Evolutionary conservation across 2,797 vertebrate species (phyloP), one percentile per base, ranked within the genome.

Genomic region (Poecilia velifera): DNA sequence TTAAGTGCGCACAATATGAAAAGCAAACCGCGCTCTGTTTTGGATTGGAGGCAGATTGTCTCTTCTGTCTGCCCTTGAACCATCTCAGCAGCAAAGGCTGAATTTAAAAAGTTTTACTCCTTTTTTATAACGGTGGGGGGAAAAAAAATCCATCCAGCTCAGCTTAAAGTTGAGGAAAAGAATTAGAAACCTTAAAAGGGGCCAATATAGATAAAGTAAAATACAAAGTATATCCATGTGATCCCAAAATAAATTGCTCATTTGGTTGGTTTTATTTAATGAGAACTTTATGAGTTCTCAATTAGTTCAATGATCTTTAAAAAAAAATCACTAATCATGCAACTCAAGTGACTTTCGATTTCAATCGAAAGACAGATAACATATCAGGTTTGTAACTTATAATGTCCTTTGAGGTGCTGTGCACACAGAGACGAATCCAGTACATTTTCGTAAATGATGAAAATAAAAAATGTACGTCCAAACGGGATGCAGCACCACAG

Each of bases 1-100:
- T 92, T 91, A 91, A 88, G 88, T 86, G 78, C 25, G 1, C 22
- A 13, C 34, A 55, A 86, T 87, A 87, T 87, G 78, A 89, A 89
- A 88, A 90, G 90, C 84, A 91, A 93, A 86, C 77, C 82, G 71
- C 5, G 71, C 82, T 90, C 79, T 87, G 84, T 89, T 89, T 92
- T 86, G 83, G 86, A 88, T 91, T 82, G 82, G 84, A 73, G 22
- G 83, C 31, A 39, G 86, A 86, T 86, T 81, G 57, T 87, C 82
- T 86, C 77, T 45, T 6, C 71, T 74, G 70, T 47, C 75, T 76
- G 57, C 77, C 78, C 80, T 81, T 81, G 79, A 91, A 84, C 87
- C 82, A 84, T 88, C 80, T 84, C 81, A 34, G 87, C 82, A 85
- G 85, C 13, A 28, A 28, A 79, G 68, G 77, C 62, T 62, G 66